These are phyloP conservation scores for Callorhinus ursinus DNA, from an alignment of 2,113 vertebrate species.

Conservation along the genomic window DNA sequence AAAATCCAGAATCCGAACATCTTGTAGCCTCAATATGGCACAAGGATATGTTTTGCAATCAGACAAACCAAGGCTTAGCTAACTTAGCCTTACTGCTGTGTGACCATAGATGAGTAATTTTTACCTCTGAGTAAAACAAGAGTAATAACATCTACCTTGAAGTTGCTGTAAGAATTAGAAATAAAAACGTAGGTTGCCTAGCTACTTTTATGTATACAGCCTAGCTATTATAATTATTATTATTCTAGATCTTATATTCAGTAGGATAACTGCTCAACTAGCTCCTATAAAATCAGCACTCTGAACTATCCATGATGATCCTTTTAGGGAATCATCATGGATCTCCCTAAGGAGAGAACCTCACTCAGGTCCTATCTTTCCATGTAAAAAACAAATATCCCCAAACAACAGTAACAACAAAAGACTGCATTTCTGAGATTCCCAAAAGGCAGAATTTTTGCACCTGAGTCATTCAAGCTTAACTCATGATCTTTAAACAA, in stretches of 20 bases:
- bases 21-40: not conserved
- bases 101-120: not conserved
- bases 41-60: accelerated
- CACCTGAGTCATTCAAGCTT: not conserved
- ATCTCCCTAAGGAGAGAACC: not conserved
- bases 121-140: not conserved
- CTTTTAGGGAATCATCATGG: not conserved
- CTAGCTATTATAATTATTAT: not conserved
- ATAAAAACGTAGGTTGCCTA: not conserved
- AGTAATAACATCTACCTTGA: not conserved
- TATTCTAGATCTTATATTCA: not conserved
- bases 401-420: not conserved
- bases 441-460: not conserved
- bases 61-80: not conserved
- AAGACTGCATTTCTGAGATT: not conserved
- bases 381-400: not conserved
- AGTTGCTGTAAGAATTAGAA: not conserved
- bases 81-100: not conserved
- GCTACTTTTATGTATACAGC: not conserved
- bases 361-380: not conserved
- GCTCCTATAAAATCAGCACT: not conserved
- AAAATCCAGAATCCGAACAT: conserved; percentile 3
- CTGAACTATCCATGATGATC: not conserved
- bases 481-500: not conserved
- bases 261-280: not conserved